Percentiles rank a stretch among this genome's conserved stretches.
Conservation (phyloP, 2,113 vertebrate genomes). For the Brevimyrus niger region DNA sequence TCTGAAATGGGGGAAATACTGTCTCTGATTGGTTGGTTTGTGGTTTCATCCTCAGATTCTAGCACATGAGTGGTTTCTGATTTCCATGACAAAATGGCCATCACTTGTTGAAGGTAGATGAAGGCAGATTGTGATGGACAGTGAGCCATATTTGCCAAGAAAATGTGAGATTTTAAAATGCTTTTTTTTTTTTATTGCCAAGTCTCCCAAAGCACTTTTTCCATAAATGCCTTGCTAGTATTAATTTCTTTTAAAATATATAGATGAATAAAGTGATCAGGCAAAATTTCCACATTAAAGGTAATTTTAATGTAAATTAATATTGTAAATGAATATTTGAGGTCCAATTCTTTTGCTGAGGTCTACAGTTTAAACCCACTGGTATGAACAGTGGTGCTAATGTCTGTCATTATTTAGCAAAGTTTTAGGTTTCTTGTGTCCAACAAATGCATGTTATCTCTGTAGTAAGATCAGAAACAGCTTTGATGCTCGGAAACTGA, state of each 20-base stretch:
- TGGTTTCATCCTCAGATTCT: background rate
- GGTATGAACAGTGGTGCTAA: background rate
- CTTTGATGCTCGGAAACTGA: background rate
- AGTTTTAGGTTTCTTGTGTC: background rate
- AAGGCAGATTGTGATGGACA: conserved; percentile 16
- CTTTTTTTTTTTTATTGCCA: conserved; percentile 17
- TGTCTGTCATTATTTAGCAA: background rate
- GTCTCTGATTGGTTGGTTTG: background rate
- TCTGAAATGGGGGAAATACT: background rate
- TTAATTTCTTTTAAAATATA: conserved; percentile 29
- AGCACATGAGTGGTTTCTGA: background rate
- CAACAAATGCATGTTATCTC: background rate
- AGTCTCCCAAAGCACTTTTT: conserved; percentile 48
- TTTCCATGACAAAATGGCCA: background rate
- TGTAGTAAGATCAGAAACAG: background rate
- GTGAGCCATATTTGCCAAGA: conserved; percentile 16
- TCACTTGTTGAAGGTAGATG: background rate
- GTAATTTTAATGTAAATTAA: background rate
- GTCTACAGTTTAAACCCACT: background rate
- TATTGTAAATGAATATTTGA: background rate
- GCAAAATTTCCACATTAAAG: background rate
- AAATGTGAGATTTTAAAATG: conserved; percentile 20
- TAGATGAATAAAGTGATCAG: background rate
- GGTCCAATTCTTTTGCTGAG: background rate
- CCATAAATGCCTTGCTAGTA: conserved; percentile 43